A percentile compares a stretch with the other conserved stretches of the same genome.
phyloP scores from a whole-genome alignment of 2,797 vertebrate species.

The Halcyon chelicuti region DNA sequence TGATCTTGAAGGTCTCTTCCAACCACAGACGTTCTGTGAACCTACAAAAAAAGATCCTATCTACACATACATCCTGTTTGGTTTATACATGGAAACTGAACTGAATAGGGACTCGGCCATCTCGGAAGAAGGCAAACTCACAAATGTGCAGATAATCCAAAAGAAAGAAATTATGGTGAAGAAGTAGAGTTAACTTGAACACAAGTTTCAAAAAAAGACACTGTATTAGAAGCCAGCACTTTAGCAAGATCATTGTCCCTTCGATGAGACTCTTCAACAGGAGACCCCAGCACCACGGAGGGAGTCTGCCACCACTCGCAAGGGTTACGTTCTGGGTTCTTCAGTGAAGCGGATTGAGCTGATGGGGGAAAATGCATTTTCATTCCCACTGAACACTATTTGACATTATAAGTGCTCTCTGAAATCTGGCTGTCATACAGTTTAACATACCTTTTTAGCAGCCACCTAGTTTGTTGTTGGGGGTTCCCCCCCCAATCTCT shows the following conservation, averaged over 20 bases:
- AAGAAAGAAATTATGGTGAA: neutral
- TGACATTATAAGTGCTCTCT: neutral
- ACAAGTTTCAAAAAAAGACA: neutral
- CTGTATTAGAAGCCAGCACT: neutral
- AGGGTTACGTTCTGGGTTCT: neutral
- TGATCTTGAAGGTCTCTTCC: no score
- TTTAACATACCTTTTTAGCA: neutral
- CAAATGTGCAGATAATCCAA: neutral
- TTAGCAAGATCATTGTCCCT: neutral
- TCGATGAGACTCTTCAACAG: neutral
- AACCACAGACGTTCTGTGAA: no score
- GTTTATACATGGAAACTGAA: neutral
- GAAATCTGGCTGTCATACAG: neutral
- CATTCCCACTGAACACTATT: neutral
- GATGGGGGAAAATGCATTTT: neutral
- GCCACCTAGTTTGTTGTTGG: no score
- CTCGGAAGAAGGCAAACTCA: neutral
- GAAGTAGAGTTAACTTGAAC: neutral
- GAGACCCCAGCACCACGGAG: neutral
- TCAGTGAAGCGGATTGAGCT: neutral
- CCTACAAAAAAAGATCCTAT: no score
- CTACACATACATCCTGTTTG: no score
- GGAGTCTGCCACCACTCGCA: neutral
- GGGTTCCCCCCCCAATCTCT: neutral
- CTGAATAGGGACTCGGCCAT: neutral